Evolutionary conservation across 2,888 invertebrate genomes (phyloP).

Genomic region (Prenolepis imparis): DNA sequence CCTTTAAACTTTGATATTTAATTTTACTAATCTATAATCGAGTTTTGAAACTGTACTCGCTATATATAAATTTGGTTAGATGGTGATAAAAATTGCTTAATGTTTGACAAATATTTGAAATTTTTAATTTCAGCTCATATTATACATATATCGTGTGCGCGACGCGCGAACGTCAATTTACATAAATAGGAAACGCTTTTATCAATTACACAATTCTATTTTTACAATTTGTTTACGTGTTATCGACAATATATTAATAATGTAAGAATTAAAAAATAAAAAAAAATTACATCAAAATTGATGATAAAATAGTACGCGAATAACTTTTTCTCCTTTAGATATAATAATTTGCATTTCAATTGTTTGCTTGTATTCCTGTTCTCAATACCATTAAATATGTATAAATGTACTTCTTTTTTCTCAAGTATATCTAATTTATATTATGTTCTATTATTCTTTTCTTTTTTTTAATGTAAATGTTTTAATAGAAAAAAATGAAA

Average conservation of each 20-base stretch:
- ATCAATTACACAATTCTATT: slow-evolving; percentile 65
- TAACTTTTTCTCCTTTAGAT: slow-evolving; percentile 23
- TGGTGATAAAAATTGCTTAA: background rate
- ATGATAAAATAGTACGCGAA: slow-evolving; percentile 8
- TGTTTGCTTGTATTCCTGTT: background rate
- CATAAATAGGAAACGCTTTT: slow-evolving; percentile 51
- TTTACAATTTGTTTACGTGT: slow-evolving; percentile 71
- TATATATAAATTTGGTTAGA: background rate
- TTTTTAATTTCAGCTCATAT: background rate
- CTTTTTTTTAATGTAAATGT: slow-evolving; percentile 10
- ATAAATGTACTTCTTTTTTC: background rate
- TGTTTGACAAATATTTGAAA: background rate
- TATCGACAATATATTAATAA: slow-evolving; percentile 57
- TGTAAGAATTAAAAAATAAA: slow-evolving; percentile 16
- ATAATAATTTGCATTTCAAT: background rate
- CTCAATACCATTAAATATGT: background rate
- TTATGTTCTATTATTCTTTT: background rate
- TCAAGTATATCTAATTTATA: background rate
- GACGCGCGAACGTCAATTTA: background rate
- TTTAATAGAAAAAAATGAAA: slow-evolving; percentile 22
- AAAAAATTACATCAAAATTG: slow-evolving; percentile 9
- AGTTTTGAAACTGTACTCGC: background rate
- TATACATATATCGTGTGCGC: background rate
- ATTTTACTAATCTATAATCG: background rate
- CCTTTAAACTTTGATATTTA: background rate